Percentiles rank a stretch among this genome's conserved stretches.
phyloP scores from a whole-genome alignment of 2,797 vertebrate genomes.

The Cryptoprocta ferox region DNA sequence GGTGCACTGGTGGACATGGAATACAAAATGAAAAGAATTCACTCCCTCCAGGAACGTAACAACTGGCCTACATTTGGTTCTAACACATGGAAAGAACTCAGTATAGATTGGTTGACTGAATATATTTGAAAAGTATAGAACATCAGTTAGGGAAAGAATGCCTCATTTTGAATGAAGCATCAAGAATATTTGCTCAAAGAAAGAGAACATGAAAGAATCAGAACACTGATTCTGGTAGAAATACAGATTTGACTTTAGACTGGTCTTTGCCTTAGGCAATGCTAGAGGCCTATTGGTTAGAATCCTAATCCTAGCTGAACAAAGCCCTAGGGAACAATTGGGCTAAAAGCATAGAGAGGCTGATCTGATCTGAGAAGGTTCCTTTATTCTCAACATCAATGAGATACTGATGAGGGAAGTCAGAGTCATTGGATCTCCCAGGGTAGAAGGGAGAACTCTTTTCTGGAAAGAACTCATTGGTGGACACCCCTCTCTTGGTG shows the following conservation, averaged over 20 bases:
- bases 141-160: constrained; percentile 38
- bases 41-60: neutral
- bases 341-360: constrained; percentile 15
- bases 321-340: neutral
- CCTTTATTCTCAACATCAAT: constrained; percentile 43
- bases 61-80: constrained; percentile 57
- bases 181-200: neutral
- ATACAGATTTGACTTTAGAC: neutral
- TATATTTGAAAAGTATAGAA: constrained; percentile 54
- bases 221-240: constrained; percentile 1
- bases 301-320: neutral
- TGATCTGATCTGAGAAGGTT: neutral
- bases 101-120: constrained; percentile 24
- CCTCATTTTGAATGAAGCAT: constrained; percentile 31
- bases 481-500: neutral
- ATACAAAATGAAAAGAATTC: constrained; percentile 49
- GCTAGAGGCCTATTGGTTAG: neutral
- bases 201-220: constrained; percentile 38
- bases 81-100: constrained; percentile 19
- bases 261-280: neutral
- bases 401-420: neutral
- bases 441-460: neutral
- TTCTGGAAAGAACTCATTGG: neutral
- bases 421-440: neutral
- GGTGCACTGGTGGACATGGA: constrained; percentile 34